Evolutionary conservation across 2,797 vertebrate genomes (phyloP).

Genomic region (Myotis planiceps): DNA sequence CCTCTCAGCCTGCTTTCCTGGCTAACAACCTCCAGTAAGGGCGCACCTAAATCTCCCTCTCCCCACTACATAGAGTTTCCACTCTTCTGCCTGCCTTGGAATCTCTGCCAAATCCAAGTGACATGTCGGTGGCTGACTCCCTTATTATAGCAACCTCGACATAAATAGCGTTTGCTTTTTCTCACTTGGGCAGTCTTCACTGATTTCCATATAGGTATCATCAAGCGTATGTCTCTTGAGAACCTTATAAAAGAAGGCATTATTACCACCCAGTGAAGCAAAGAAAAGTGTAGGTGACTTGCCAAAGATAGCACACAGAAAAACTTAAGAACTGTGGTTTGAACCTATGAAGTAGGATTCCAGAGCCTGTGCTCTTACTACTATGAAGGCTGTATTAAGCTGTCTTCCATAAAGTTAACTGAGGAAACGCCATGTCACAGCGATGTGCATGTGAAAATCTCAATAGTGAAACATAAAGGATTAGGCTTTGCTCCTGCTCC

Average conservation of each 20-base stretch:
- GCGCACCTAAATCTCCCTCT: not conserved
- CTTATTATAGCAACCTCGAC: not conserved
- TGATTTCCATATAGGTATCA: not conserved
- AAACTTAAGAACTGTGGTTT: not conserved
- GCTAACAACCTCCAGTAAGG: not conserved
- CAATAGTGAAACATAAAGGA: not conserved
- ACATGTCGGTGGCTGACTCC: not conserved
- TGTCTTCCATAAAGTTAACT: not conserved
- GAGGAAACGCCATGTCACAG: too few relatives aligned
- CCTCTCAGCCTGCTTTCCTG: not conserved
- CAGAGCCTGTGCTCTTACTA: not conserved
- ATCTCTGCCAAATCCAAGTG: not conserved
- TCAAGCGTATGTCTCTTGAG: not conserved
- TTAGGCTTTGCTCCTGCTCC: not conserved
- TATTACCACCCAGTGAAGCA: not conserved
- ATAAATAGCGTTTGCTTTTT: not conserved
- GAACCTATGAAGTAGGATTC: not conserved
- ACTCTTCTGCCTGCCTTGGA: not conserved
- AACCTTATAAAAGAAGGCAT: not conserved
- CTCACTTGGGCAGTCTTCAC: not conserved
- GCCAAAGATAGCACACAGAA: not conserved
- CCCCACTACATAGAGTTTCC: not conserved
- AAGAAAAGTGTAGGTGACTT: not conserved
- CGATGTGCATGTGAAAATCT: not conserved
- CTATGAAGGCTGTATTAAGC: not conserved